These are phyloP conservation scores for Aplodontia rufa DNA, from an alignment of 2,113 vertebrate species.

Conservation along the genomic window DNA sequence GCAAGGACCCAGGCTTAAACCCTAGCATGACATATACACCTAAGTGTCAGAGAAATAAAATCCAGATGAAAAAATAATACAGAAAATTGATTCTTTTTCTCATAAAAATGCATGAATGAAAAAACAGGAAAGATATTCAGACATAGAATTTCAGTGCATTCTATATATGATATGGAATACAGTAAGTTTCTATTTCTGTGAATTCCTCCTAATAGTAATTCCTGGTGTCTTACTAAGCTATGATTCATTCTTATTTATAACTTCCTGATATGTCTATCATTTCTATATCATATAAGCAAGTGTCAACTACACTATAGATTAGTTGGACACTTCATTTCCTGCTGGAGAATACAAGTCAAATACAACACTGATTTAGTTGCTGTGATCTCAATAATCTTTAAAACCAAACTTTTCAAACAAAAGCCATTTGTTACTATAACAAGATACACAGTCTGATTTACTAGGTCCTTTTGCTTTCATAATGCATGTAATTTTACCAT, in stretches of 20 bases:
- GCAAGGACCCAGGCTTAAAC: no score
- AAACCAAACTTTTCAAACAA: background rate
- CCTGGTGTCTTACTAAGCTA: background rate
- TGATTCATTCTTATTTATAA: slow-evolving; percentile 38
- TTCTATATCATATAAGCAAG: slow-evolving; percentile 26
- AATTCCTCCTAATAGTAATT: background rate
- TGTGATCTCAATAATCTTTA: background rate
- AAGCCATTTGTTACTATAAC: background rate
- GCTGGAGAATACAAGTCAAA: background rate
- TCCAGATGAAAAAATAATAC: no score
- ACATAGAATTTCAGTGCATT: background rate
- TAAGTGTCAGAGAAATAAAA: no score
- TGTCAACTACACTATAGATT: background rate
- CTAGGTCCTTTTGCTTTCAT: background rate
- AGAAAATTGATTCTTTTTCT: no score
- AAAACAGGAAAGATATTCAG: background rate
- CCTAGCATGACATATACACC: no score
- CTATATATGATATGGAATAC: background rate
- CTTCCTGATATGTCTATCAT: background rate
- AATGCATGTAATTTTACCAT: background rate
- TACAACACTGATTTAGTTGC: slow-evolving; percentile 30
- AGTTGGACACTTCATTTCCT: background rate
- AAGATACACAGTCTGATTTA: slow-evolving; percentile 7
- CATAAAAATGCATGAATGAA: no score
- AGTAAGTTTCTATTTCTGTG: background rate